phyloP scores from a whole-genome alignment of 2,113 vertebrate genomes.

The Grammomys dolichurus region DNA sequence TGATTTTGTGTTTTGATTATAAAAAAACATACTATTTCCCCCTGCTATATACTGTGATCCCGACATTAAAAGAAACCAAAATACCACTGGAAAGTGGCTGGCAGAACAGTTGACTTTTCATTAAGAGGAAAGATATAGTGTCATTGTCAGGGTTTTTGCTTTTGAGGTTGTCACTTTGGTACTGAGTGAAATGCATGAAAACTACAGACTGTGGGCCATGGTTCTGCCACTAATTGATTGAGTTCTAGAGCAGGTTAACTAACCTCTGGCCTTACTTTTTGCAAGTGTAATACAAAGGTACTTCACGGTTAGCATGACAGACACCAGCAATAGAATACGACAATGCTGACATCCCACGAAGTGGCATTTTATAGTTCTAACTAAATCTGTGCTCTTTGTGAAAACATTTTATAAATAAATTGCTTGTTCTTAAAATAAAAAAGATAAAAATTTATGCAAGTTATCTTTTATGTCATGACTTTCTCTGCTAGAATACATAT shows the following conservation, averaged over 20 bases:
- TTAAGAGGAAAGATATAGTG: conserved; percentile 53
- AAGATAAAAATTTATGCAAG: neutral
- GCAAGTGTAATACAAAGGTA: conserved; percentile 51
- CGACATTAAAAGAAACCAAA: conserved; percentile 63
- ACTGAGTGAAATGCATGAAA: conserved; percentile 57
- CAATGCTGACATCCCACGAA: conserved; percentile 54
- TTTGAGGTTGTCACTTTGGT: conserved; percentile 46
- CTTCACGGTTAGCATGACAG: conserved; percentile 54
- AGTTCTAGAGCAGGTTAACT: conserved; percentile 57
- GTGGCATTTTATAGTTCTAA: conserved; percentile 66
- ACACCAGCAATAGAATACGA: conserved; percentile 74
- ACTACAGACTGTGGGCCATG: conserved; percentile 9
- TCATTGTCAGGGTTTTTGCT: neutral
- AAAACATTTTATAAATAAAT: conserved; percentile 73
- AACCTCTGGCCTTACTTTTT: conserved; percentile 65
- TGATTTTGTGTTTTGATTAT: conserved; percentile 65
- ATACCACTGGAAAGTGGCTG: conserved; percentile 40
- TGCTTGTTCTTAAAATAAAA: conserved; percentile 62
- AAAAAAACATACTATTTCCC: conserved; percentile 46
- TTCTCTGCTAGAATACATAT: neutral
- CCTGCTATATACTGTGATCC: conserved; percentile 56
- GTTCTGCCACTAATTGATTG: conserved; percentile 57
- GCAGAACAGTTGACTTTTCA: conserved; percentile 50
- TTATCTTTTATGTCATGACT: neutral
- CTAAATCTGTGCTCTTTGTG: conserved; percentile 60